These are phyloP conservation scores for Ischnura elegans DNA, from an alignment of 2,888 invertebrate species.

Conservation along the genomic window DNA sequence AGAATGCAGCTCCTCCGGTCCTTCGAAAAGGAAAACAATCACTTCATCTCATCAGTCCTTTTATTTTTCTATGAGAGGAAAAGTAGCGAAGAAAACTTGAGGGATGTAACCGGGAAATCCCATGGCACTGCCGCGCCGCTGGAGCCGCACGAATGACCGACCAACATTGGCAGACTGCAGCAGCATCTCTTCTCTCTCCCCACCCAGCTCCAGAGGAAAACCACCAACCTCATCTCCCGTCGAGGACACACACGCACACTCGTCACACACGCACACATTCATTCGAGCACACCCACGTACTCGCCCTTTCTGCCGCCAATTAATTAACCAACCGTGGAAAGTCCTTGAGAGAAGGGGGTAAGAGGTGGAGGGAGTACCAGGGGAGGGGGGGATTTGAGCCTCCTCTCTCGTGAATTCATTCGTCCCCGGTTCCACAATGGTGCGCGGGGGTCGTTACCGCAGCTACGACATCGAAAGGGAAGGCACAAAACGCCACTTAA, in stretches of 20 bases:
- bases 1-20: no score
- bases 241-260: not conserved
- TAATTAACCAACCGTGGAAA: constrained; percentile 22
- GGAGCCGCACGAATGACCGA: no score
- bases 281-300: not conserved
- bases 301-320: constrained; percentile 16
- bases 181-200: no score
- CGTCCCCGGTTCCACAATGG: not conserved
- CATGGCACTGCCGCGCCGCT: no score
- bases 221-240: not conserved
- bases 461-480: constrained; percentile 50
- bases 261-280: not conserved
- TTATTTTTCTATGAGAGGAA: no score
- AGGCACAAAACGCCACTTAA: constrained; percentile 46
- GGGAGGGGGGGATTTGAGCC: no score
- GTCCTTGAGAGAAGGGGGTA: constrained; percentile 28
- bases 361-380: no score
- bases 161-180: no score
- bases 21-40: no score
- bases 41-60: no score
- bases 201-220: not conserved
- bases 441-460: constrained; percentile 15
- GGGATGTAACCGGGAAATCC: no score
- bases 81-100: no score
- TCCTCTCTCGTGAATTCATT: constrained; percentile 28